A percentile compares a stretch with the other conserved stretches of the same genome.
Evolutionary conservation across 1,140 invertebrate species (phyloP).

Genomic region (Tribolium castaneum): DNA sequence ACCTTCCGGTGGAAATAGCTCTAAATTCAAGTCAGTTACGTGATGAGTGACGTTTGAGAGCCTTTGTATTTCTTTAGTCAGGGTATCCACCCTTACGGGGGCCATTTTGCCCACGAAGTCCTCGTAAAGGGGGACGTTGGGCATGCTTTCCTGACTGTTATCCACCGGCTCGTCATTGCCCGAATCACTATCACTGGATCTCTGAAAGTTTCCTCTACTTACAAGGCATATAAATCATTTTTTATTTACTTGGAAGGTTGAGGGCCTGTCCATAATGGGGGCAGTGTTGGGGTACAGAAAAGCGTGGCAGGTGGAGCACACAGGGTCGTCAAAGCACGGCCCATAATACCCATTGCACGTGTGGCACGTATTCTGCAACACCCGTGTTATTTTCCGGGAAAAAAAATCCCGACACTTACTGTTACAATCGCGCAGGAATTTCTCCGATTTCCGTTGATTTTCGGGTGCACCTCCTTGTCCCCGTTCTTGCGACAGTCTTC

Average conservation of each 20-base stretch:
- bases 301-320: constrained; percentile 93
- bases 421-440: not conserved
- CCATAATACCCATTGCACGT: constrained; percentile 92
- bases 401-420: not conserved
- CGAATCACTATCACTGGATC: constrained; percentile 92
- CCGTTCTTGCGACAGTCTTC: constrained; percentile 4
- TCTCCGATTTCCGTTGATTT: not conserved
- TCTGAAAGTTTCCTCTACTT: constrained; percentile 65
- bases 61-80: constrained; percentile 65
- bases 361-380: constrained; percentile 50
- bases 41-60: constrained; percentile 64
- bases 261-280: constrained; percentile 68
- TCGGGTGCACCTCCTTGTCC: not conserved
- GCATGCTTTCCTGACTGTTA: constrained; percentile 67
- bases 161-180: constrained; percentile 94
- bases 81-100: constrained; percentile 58
- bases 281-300: constrained; percentile 89
- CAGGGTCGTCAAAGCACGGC: constrained; percentile 88
- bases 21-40: constrained; percentile 64
- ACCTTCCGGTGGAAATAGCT: constrained; percentile 73
- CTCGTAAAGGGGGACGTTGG: constrained; percentile 49
- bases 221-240: too few species aligned
- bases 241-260: constrained; percentile 55
- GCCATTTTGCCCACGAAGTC: constrained; percentile 37
- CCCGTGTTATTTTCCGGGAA: not conserved